Evolutionary conservation across 2,888 invertebrate species (phyloP).

Genomic region (Opisthograptis luteolata): DNA sequence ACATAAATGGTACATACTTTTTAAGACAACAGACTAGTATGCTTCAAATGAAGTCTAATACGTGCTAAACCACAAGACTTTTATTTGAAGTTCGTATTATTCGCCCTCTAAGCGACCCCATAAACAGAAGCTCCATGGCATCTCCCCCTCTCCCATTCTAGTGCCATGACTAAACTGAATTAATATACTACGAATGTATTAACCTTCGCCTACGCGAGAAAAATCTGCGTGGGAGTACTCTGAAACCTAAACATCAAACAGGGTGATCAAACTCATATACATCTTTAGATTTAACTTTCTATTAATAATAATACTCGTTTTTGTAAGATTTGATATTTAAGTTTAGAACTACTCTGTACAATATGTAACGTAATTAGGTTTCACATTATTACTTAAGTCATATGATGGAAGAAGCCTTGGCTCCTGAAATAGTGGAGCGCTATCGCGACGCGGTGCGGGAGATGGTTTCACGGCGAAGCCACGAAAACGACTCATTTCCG

Average conservation of each 20-base stretch:
- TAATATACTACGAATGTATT: constrained; percentile 57
- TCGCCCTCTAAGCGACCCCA: constrained; percentile 33
- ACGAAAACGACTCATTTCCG: too few species aligned
- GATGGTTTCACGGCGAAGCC: too few species aligned
- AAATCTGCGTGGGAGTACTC: constrained; percentile 53
- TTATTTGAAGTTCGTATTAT: constrained; percentile 18
- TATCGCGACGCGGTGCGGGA: too few species aligned
- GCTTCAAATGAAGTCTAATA: neutral
- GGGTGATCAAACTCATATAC: constrained; percentile 30
- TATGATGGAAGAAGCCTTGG: too few species aligned
- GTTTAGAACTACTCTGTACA: too few species aligned
- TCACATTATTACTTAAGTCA: too few species aligned
- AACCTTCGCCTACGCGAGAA: constrained; percentile 56
- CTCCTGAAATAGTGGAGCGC: too few species aligned
- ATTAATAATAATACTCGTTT: too few species aligned
- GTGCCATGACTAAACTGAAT: constrained; percentile 53
- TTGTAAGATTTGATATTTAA: too few species aligned
- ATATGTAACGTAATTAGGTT: too few species aligned
- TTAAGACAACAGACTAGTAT: neutral
- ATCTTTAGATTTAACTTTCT: neutral
- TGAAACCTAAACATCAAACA: constrained; percentile 40
- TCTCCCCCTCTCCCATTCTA: constrained; percentile 5
- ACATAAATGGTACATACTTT: too few species aligned
- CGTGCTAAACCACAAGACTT: constrained; percentile 4
- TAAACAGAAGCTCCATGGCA: constrained; percentile 15